Conservation (phyloP, 2,113 vertebrate genomes). For the Lophura nycthemera region DNA sequence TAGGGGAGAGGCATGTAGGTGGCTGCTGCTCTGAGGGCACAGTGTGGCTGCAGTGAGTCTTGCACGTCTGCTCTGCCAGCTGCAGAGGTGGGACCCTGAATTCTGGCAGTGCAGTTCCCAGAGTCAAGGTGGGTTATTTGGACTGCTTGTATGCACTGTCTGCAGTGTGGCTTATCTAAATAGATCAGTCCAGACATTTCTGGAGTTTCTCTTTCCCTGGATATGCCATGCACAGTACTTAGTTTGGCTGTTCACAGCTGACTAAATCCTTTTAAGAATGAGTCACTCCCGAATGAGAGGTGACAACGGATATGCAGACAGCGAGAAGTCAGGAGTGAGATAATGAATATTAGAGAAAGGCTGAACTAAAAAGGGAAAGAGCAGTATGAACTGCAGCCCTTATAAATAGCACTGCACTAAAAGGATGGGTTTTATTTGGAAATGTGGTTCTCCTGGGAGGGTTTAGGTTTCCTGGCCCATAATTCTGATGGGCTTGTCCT, state of each 20-base stretch:
- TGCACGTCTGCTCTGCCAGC: neutral
- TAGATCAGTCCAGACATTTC: constrained; percentile 43
- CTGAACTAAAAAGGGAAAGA: constrained; percentile 30
- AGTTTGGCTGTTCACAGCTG: constrained; percentile 51
- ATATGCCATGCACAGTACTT: neutral
- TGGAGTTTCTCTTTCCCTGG: neutral
- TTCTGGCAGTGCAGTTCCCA: neutral
- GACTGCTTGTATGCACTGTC: neutral
- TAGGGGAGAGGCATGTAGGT: neutral
- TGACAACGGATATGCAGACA: constrained; percentile 58
- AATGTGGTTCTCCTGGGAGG: neutral
- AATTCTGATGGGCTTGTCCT: neutral
- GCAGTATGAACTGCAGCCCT: constrained; percentile 2
- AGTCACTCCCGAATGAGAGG: constrained; percentile 54
- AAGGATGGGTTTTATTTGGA: constrained; percentile 41
- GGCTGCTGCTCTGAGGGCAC: neutral
- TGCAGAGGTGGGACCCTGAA: neutral
- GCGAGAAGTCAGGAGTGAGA: constrained; percentile 33
- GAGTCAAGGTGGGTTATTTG: neutral
- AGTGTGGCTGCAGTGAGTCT: neutral
- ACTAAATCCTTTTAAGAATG: constrained; percentile 66
- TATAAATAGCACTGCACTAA: constrained; percentile 28
- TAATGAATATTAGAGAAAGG: constrained; percentile 47
- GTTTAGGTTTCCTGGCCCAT: constrained; percentile 15
- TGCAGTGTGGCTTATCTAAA: neutral